phyloP scores from a whole-genome alignment of 2,797 vertebrate species.

The Tokudaia muenninki region DNA sequence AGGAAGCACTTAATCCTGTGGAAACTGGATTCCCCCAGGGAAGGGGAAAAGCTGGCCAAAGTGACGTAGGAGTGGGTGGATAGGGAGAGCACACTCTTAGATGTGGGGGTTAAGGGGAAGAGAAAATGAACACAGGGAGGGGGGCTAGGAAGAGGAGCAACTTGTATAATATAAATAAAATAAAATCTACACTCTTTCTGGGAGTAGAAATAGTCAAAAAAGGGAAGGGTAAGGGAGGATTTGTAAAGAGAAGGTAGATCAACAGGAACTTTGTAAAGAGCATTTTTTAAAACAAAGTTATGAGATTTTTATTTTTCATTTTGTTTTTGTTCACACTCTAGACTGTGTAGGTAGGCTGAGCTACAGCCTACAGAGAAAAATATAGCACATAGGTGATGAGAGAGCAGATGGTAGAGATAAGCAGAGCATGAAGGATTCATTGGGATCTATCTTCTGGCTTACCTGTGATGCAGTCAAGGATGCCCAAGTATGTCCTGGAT shows the following conservation, averaged over 20 bases:
- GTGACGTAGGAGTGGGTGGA: background rate
- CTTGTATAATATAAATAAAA: background rate
- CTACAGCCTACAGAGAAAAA: background rate
- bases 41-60: background rate
- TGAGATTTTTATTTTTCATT: background rate
- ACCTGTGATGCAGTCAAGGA: background rate
- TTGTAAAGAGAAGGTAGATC: background rate
- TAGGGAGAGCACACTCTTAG: background rate
- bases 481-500: background rate
- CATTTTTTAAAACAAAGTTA: constrained; percentile 19
- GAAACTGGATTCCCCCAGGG: background rate
- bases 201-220: constrained; percentile 46
- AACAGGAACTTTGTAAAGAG: background rate
- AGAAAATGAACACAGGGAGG: background rate
- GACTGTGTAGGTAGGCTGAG: background rate
- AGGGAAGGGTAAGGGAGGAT: background rate
- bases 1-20: background rate
- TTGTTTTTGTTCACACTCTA: background rate
- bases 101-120: too few relatives aligned
- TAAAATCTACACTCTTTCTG: background rate
- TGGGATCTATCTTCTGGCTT: background rate
- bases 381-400: background rate
- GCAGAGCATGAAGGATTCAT: background rate
- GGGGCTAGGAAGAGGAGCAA: background rate
- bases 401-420: background rate